These are phyloP conservation scores for Drosophila paramelanica DNA, from an alignment of 2,888 invertebrate genomes.

Conservation along the genomic window DNA sequence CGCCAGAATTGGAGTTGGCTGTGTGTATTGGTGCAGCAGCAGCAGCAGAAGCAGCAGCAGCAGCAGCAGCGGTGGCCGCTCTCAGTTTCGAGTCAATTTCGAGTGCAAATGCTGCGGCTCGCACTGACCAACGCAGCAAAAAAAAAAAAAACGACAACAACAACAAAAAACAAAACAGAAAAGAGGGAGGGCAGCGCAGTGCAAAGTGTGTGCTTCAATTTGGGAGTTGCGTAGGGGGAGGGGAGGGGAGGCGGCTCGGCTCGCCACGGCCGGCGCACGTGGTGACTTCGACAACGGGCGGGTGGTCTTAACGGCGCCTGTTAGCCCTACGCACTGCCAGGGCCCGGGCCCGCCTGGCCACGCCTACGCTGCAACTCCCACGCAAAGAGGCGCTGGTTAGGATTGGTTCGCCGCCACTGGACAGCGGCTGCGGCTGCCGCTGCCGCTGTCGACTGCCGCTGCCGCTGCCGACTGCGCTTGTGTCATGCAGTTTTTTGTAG, in stretches of 20 bases:
- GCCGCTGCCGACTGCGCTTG: slow-evolving; percentile 12
- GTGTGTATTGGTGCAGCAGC: slow-evolving; percentile 34
- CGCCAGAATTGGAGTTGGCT: slow-evolving; percentile 22
- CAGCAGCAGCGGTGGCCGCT: slow-evolving; percentile 4
- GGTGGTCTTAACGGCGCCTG: slow-evolving; percentile 35
- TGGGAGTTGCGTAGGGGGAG: background rate
- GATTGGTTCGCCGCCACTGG: slow-evolving; percentile 76
- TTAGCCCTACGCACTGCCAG: slow-evolving; percentile 57
- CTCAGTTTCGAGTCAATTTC: slow-evolving; percentile 39
- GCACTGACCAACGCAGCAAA: slow-evolving; percentile 49
- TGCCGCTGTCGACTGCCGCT: slow-evolving; percentile 29
- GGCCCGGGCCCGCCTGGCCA: slow-evolving; percentile 69
- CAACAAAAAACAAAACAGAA: too few relatives aligned
- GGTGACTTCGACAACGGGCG: slow-evolving; percentile 55
- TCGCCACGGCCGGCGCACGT: slow-evolving; percentile 71
- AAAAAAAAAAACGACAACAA: too few relatives aligned
- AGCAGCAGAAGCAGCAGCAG: slow-evolving; percentile 4
- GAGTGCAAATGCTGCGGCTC: slow-evolving; percentile 40
- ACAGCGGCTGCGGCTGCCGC: slow-evolving; percentile 43
- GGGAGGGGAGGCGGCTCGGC: too few relatives aligned
- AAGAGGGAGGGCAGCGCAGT: background rate
- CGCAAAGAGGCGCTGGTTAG: slow-evolving; percentile 74
- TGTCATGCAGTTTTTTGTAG: slow-evolving; percentile 53
- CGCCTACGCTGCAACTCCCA: slow-evolving; percentile 79
- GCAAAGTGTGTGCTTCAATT: background rate